A percentile compares a stretch with the other conserved stretches of the same genome.
Evolutionary conservation across 2,113 vertebrate genomes (phyloP).

Genomic region (Arothron firmamentum): DNA sequence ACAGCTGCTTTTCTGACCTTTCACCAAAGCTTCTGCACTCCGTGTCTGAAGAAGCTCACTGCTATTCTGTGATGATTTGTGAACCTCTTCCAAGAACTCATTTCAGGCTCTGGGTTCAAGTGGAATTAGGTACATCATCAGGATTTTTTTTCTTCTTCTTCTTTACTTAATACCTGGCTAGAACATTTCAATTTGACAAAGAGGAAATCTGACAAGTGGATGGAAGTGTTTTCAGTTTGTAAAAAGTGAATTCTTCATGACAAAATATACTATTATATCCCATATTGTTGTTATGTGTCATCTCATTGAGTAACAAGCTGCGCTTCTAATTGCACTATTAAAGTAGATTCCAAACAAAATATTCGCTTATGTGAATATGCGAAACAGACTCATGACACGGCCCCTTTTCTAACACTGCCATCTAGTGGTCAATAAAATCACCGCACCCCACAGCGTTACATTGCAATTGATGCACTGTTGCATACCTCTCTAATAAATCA

Average conservation of each 20-base stretch:
- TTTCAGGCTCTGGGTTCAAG: constrained; percentile 6
- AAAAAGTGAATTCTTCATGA: background rate
- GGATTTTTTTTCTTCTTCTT: background rate
- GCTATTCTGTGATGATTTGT: constrained; percentile 5
- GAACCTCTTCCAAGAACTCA: constrained; percentile 14
- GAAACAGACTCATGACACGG: background rate
- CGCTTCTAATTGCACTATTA: constrained; percentile 6
- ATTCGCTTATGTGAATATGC: constrained; percentile 2
- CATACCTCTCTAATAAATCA: background rate
- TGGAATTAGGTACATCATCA: constrained; percentile 11
- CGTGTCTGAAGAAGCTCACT: constrained; percentile 4
- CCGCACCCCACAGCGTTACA: constrained; percentile 7
- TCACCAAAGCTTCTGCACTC: constrained; percentile 45
- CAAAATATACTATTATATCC: background rate
- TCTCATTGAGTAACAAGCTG: constrained; percentile 6
- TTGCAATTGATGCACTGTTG: constrained; percentile 11
- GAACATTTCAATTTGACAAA: background rate
- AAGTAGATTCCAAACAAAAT: constrained; percentile 17
- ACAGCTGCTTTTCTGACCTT: constrained; percentile 66
- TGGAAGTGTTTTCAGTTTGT: background rate
- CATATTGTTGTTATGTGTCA: background rate
- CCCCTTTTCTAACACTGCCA: constrained; percentile 61
- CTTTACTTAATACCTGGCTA: constrained; percentile 5
- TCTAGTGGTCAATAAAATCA: constrained; percentile 32
- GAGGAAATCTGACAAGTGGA: background rate